A percentile compares a stretch with the other conserved stretches of the same genome.
These are phyloP conservation scores for Cyclophora albipunctata DNA, from an alignment of 2,888 invertebrate species.

Conservation along the genomic window DNA sequence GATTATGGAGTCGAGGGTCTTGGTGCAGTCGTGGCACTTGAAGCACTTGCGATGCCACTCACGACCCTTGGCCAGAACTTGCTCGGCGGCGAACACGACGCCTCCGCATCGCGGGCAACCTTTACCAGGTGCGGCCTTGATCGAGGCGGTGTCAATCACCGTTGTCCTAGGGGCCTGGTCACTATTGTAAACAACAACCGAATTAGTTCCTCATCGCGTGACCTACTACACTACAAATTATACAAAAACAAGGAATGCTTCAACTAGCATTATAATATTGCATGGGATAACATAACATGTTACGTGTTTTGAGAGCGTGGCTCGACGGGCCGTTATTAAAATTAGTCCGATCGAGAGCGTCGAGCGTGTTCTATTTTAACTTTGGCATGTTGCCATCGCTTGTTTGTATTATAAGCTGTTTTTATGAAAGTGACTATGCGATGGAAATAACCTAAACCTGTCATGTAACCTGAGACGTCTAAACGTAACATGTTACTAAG, in stretches of 20 bases:
- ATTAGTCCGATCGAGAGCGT: slow-evolving; percentile 68
- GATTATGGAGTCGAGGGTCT: slow-evolving; percentile 95
- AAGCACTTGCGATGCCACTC: slow-evolving; percentile 96
- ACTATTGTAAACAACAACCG: slow-evolving; percentile 52
- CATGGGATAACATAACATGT: slow-evolving; percentile 37
- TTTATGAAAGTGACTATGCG: slow-evolving; percentile 74
- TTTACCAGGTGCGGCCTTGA: slow-evolving; percentile 88
- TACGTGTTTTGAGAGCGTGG: slow-evolving; percentile 46
- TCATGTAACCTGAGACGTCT: slow-evolving; percentile 68
- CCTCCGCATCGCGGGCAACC: slow-evolving; percentile 94
- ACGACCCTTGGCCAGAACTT: slow-evolving; percentile 91
- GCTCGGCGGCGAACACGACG: slow-evolving; percentile 94
- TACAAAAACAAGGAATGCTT: background rate
- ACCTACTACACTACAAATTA: background rate
- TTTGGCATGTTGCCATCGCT: slow-evolving; percentile 68
- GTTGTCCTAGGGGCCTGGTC: slow-evolving; percentile 85
- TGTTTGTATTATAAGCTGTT: slow-evolving; percentile 76
- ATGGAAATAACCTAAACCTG: slow-evolving; percentile 73
- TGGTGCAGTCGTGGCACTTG: slow-evolving; percentile 94
- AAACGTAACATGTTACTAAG: slow-evolving; percentile 31
- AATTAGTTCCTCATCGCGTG: background rate
- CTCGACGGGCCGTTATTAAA: slow-evolving; percentile 61
- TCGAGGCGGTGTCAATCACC: slow-evolving; percentile 85
- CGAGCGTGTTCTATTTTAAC: slow-evolving; percentile 66
- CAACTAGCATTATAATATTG: slow-evolving; percentile 16